A percentile compares a stretch with the other conserved stretches of the same genome.
These are phyloP conservation scores for Leptestheria dahalacensis DNA, from an alignment of 1,140 invertebrate genomes.

Conservation along the genomic window DNA sequence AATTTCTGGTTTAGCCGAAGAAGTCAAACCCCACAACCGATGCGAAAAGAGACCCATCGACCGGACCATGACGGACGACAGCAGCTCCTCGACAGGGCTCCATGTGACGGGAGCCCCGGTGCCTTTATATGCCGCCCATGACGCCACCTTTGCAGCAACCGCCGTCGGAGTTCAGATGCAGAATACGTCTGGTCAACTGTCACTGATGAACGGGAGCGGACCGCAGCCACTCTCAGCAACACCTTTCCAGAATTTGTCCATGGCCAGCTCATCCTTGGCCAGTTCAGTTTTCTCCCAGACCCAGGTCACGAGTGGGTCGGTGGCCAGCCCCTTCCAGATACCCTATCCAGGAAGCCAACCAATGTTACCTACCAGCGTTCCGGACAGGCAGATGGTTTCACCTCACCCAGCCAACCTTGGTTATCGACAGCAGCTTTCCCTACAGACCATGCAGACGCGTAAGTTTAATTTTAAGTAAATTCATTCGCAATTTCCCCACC, in stretches of 20 bases:
- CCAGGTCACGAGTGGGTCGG: not conserved
- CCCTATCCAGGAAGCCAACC: slow-evolving; percentile 4
- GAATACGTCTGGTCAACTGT: slow-evolving; percentile 8
- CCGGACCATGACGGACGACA: slow-evolving; percentile 2
- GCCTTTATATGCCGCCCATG: slow-evolving; percentile 4
- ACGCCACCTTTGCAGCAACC: slow-evolving; percentile 3
- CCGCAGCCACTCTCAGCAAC: not conserved
- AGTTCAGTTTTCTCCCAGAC: not conserved
- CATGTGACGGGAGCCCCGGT: slow-evolving; percentile 13
- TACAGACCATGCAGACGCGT: slow-evolving; percentile 18
- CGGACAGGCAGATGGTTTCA: slow-evolving; percentile 6
- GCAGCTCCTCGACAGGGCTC: slow-evolving; percentile 6
- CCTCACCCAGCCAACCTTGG: slow-evolving; percentile 23
- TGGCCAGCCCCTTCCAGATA: not conserved
- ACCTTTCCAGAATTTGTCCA: not conserved
- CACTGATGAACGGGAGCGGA: not conserved
- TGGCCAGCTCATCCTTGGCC: not conserved
- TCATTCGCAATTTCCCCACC: too few species aligned
- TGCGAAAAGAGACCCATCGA: slow-evolving; percentile 13
- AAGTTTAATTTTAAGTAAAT: slow-evolving; percentile 7
- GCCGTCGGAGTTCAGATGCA: slow-evolving; percentile 23
- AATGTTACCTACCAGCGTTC: slow-evolving; percentile 1
- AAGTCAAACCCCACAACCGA: not conserved
- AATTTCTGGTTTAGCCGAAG: not conserved
- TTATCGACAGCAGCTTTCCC: slow-evolving; percentile 24